Conservation (phyloP, 2,888 invertebrate species). For the Apamea epomidion region DNA sequence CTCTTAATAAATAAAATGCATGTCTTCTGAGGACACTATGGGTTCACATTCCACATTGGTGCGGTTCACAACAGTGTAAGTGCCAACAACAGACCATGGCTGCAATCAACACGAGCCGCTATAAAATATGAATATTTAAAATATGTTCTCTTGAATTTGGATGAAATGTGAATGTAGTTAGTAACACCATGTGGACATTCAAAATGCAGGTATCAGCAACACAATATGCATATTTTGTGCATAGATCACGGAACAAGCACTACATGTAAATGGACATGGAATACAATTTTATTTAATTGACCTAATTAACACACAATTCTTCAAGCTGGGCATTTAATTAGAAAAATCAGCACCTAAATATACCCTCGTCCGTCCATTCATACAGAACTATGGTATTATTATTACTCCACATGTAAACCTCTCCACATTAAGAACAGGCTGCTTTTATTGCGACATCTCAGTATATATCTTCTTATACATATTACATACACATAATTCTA, state of each 20-base stretch:
- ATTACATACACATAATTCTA: not conserved
- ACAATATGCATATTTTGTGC: slow-evolving; percentile 65
- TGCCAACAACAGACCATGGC: slow-evolving; percentile 14
- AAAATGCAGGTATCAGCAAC: slow-evolving; percentile 37
- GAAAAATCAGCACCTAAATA: slow-evolving; percentile 70
- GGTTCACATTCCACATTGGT: slow-evolving; percentile 5
- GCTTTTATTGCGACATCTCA: slow-evolving; percentile 13
- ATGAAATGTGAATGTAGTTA: not conserved
- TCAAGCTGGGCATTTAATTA: slow-evolving; percentile 59
- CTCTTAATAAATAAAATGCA: slow-evolving; percentile 34
- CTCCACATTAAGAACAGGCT: not conserved
- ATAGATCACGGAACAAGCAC: slow-evolving; percentile 50
- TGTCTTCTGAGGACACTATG: not conserved
- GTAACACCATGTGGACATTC: not conserved
- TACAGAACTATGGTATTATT: slow-evolving; percentile 27
- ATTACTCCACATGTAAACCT: slow-evolving; percentile 11
- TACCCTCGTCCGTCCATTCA: slow-evolving; percentile 71
- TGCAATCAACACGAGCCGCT: not conserved
- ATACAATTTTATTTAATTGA: slow-evolving; percentile 62
- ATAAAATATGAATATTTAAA: slow-evolving; percentile 14
- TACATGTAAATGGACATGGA: slow-evolving; percentile 59
- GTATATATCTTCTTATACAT: not conserved
- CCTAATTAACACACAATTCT: slow-evolving; percentile 61
- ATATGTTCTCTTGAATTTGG: not conserved
- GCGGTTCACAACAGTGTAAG: not conserved